Percentiles rank a stretch among this genome's conserved stretches.
These are phyloP conservation scores for Hycleus phaleratus DNA, from an alignment of 1,140 invertebrate species.

Conservation along the genomic window DNA sequence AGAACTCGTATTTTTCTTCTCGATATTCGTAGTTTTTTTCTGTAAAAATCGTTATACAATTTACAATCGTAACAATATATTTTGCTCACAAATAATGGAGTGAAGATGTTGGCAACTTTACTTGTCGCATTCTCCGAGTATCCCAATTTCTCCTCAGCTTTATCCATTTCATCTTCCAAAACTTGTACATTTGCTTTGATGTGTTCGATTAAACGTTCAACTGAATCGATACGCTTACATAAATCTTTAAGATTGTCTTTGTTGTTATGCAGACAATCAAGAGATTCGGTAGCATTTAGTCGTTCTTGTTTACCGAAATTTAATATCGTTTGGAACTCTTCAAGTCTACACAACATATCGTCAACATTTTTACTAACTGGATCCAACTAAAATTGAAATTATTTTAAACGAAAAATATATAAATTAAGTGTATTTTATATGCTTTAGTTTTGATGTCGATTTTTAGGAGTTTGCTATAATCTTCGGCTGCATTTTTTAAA, in stretches of 20 bases:
- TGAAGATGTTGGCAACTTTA: slow-evolving; percentile 33
- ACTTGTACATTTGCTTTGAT: slow-evolving; percentile 32
- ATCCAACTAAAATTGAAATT: slow-evolving; percentile 26
- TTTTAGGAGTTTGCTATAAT: background rate
- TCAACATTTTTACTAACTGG: slow-evolving; percentile 36
- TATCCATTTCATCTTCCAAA: slow-evolving; percentile 35
- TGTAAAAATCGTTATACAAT: slow-evolving; percentile 12
- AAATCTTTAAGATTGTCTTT: slow-evolving; percentile 30
- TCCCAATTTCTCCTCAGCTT: slow-evolving; percentile 34
- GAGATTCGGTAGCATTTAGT: slow-evolving; percentile 31
- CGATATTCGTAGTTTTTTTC: slow-evolving; percentile 10
- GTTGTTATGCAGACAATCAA: slow-evolving; percentile 29
- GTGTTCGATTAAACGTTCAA: slow-evolving; percentile 33
- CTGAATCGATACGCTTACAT: slow-evolving; percentile 34
- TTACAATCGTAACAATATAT: background rate
- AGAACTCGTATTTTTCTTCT: background rate
- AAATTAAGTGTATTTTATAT: background rate
- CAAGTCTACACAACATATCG: slow-evolving; percentile 37
- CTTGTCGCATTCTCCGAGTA: slow-evolving; percentile 21
- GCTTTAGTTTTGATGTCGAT: background rate
- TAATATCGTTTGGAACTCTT: slow-evolving; percentile 41
- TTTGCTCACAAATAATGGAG: slow-evolving; percentile 37
- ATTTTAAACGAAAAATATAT: no score
- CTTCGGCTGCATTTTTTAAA: background rate
- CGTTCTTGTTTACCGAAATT: slow-evolving; percentile 32